Conservation (phyloP, 2,888 invertebrate genomes). For the Cephus sareptanus region DNA sequence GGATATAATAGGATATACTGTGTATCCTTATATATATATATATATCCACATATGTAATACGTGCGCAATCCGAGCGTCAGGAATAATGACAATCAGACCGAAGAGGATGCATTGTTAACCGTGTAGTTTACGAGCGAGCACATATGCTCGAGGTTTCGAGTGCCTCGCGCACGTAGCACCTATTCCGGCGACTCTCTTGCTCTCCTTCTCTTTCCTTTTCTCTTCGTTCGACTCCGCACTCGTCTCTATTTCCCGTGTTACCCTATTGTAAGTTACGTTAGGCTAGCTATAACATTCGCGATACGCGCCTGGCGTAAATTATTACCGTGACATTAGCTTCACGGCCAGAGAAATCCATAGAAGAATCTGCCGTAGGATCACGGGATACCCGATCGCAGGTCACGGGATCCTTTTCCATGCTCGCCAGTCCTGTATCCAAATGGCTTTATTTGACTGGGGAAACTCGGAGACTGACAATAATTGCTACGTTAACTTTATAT, state of each 20-base stretch:
- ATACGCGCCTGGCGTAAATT: neutral
- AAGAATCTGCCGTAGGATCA: neutral
- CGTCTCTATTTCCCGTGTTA: neutral
- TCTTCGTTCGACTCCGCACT: neutral
- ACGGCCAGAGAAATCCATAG: neutral
- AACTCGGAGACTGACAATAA: neutral
- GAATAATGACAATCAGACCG: slow-evolving; percentile 55
- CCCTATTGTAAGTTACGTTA: neutral
- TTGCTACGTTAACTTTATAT: neutral
- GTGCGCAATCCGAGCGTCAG: slow-evolving; percentile 12
- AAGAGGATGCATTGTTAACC: slow-evolving; percentile 50
- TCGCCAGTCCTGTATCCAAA: neutral
- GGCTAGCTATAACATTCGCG: neutral
- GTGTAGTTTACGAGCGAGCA: slow-evolving; percentile 53
- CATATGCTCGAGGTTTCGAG: slow-evolving; percentile 44
- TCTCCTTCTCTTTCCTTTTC: slow-evolving; percentile 8
- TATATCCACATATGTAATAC: neutral
- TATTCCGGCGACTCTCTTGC: neutral
- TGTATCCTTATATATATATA: neutral
- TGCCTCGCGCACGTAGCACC: neutral
- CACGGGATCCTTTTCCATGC: neutral
- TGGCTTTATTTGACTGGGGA: neutral
- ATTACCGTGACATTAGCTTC: neutral
- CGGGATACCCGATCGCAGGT: neutral
- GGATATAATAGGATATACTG: slow-evolving; percentile 13